A percentile compares a stretch with the other conserved stretches of the same genome.
These are phyloP conservation scores for Synanthedon andrenaeformis DNA, from an alignment of 2,888 invertebrate genomes.

Conservation along the genomic window DNA sequence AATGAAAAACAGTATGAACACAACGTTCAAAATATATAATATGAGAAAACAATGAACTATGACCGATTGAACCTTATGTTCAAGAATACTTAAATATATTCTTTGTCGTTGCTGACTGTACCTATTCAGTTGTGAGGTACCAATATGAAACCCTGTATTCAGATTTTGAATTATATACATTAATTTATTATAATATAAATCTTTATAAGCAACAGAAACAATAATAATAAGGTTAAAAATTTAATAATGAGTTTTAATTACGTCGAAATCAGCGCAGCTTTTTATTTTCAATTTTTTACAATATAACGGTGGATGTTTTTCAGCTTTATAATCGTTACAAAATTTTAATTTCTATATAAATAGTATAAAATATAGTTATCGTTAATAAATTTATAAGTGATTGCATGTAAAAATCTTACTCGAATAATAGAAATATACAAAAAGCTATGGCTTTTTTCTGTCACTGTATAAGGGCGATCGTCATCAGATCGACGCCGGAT, in stretches of 20 bases:
- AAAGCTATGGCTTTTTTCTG: constrained; percentile 55
- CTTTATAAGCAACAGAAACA: no score
- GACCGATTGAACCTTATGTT: no score
- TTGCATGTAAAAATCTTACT: constrained; percentile 52
- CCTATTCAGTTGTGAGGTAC: constrained; percentile 3
- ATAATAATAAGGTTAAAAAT: no score
- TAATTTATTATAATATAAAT: no score
- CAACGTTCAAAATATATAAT: no score
- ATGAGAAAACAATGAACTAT: no score
- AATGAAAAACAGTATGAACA: no score
- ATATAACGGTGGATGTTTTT: neutral
- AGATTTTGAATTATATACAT: constrained; percentile 2
- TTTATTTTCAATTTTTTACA: neutral
- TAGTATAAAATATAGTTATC: constrained; percentile 51
- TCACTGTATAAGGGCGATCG: constrained; percentile 22
- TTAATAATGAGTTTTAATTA: constrained; percentile 1
- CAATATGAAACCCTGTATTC: constrained; percentile 12
- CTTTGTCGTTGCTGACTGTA: no score
- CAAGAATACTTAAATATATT: no score
- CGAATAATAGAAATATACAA: constrained; percentile 64
- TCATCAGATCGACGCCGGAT: constrained; percentile 13
- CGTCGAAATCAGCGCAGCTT: constrained; percentile 13
- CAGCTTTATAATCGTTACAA: constrained; percentile 3
- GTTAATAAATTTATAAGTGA: constrained; percentile 29
- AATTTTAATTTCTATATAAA: constrained; percentile 15